These are phyloP conservation scores for Corythaixoides concolor DNA, from an alignment of 2,113 vertebrate species.

Conservation along the genomic window DNA sequence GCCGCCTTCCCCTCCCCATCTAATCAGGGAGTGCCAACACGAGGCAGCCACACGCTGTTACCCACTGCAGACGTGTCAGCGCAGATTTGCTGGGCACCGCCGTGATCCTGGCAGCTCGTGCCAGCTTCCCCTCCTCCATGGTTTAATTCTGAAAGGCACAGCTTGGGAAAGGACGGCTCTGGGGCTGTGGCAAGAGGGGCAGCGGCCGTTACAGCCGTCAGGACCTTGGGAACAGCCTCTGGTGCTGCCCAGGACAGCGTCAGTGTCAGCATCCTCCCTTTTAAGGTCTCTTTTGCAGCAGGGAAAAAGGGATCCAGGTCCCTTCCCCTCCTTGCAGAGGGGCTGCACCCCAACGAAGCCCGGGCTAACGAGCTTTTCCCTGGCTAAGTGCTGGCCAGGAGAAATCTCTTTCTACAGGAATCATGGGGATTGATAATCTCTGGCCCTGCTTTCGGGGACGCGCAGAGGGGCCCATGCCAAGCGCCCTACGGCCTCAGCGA, in stretches of 20 bases:
- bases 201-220: rapidly evolving
- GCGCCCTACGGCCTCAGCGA: background rate
- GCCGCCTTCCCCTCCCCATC: slow-evolving; percentile 43
- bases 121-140: slow-evolving; percentile 19
- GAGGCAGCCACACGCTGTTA: slow-evolving; percentile 38
- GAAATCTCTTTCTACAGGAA: background rate
- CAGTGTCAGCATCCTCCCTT: rapidly evolving
- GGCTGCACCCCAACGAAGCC: background rate
- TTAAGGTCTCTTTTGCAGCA: no score
- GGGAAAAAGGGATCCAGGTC: rapidly evolving
- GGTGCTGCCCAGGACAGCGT: rapidly evolving
- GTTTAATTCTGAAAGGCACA: background rate
- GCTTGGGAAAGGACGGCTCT: background rate
- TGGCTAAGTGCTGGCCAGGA: background rate
- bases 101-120: background rate
- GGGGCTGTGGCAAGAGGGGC: background rate
- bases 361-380: background rate
- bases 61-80: slow-evolving; percentile 25
- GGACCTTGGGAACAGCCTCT: background rate
- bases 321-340: background rate
- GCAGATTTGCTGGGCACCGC: slow-evolving; percentile 12
- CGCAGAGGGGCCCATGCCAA: rapidly evolving
- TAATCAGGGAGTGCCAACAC: background rate
- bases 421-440: background rate
- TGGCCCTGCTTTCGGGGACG: background rate